phyloP scores from a whole-genome alignment of 2,888 invertebrate genomes.

The Prosapia bicincta region DNA sequence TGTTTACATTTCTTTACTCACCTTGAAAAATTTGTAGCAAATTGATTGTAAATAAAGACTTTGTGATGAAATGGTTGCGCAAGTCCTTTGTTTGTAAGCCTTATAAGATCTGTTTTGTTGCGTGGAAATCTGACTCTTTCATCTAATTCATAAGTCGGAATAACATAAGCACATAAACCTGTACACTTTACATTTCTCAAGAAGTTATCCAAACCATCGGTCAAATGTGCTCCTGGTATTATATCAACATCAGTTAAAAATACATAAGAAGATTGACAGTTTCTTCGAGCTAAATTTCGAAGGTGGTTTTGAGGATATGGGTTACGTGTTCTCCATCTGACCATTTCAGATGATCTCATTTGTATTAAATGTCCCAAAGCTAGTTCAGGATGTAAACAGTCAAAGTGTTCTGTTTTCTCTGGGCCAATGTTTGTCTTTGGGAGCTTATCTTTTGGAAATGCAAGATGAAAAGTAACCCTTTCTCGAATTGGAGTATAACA shows the following conservation, averaged over 20 bases:
- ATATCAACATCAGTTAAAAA: constrained; percentile 88
- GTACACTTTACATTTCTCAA: constrained; percentile 47
- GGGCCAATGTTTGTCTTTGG: constrained; percentile 42
- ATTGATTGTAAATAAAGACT: constrained; percentile 90
- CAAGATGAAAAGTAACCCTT: constrained; percentile 71
- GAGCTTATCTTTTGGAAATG: constrained; percentile 60
- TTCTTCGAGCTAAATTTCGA: constrained; percentile 80
- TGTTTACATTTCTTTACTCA: constrained; percentile 48
- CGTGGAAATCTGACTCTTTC: constrained; percentile 71
- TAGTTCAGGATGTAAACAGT: constrained; percentile 65
- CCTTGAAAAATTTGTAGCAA: constrained; percentile 86
- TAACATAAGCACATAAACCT: constrained; percentile 78
- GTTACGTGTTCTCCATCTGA: constrained; percentile 68
- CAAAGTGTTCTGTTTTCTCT: constrained; percentile 44
- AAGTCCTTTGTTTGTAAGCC: constrained; percentile 71
- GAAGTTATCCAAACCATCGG: constrained; percentile 67
- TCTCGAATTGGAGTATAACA: constrained; percentile 71
- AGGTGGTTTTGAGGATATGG: constrained; percentile 88
- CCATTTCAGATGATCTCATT: constrained; percentile 58
- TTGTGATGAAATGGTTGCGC: constrained; percentile 89
- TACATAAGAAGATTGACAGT: constrained; percentile 75
- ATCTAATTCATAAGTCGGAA: constrained; percentile 87
- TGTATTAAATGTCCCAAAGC: constrained; percentile 58
- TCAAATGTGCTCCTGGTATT: constrained; percentile 72
- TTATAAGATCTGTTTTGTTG: constrained; percentile 74